A percentile compares a stretch with the other conserved stretches of the same genome.
Evolutionary conservation across 2,113 vertebrate genomes (phyloP).

Genomic region (Seriola aureovittata): DNA sequence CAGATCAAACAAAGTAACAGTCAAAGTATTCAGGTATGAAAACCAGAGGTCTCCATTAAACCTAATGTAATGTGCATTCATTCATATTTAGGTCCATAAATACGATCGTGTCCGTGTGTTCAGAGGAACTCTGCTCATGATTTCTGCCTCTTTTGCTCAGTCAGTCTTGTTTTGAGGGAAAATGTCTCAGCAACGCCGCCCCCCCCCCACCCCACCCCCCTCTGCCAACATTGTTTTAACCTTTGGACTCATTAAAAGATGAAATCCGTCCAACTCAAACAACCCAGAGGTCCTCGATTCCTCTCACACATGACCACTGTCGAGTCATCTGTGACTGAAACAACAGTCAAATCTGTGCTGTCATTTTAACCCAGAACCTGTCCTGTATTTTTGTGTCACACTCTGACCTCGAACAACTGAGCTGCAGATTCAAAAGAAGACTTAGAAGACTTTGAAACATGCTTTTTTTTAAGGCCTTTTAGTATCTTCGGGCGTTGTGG

Average conservation of each 20-base stretch:
- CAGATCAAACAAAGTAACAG: slow-evolving; percentile 40
- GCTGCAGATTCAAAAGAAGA: background rate
- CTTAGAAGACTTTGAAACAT: slow-evolving; percentile 34
- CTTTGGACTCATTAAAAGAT: background rate
- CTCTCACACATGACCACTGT: too few relatives aligned
- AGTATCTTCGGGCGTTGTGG: slow-evolving; percentile 1
- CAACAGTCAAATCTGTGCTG: too few relatives aligned
- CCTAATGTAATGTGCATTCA: background rate
- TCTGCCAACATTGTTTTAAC: background rate
- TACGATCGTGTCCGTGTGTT: background rate
- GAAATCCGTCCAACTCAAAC: background rate
- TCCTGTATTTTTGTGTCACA: background rate
- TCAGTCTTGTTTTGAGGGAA: background rate
- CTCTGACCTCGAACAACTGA: background rate
- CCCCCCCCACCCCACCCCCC: background rate
- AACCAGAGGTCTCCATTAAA: background rate
- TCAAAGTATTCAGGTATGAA: slow-evolving; percentile 22
- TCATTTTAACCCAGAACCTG: background rate
- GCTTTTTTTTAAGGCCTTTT: slow-evolving; percentile 45
- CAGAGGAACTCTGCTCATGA: background rate
- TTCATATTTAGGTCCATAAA: background rate
- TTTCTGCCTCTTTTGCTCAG: background rate
- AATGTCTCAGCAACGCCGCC: too few relatives aligned
- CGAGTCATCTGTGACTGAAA: too few relatives aligned
- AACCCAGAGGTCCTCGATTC: too few relatives aligned